Base-by-base conservation (phyloP, 2,888 invertebrate species). In the Limnephilus lunatus region DNA sequence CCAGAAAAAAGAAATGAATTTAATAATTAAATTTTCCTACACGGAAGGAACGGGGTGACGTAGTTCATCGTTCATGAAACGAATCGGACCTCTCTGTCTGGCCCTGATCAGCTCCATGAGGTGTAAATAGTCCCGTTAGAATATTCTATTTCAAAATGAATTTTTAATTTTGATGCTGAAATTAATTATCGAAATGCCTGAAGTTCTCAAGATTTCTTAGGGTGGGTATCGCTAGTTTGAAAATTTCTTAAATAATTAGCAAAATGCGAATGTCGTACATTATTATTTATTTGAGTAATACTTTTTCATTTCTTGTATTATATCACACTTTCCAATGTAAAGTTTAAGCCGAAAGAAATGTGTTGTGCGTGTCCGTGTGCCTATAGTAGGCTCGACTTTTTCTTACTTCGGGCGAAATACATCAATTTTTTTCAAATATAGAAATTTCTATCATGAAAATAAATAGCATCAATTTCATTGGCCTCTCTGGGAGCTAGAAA, bases 21-120 rank as follows among this genome's bases (percentile, higher is more conserved):
- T 93, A 91, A 94, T 94, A 91, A 94, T 94, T 93, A 93, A 94
- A 94, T 93, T 94, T 93, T 87, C 93, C 92, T 89, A 91, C 90
- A 89, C 89, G 89, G 85, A 85, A 85, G 89, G 93, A 91, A 93
- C 91, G 92, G 91, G 93, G 93, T 93, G 91, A 91, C 92, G 90
- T 88, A 90, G 53, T 80, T 82, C 91, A 92, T 88, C 87, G 92
- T 81, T 89, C 92, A 86, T 11, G 19, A 89, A 81, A 68, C 39
- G 32, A 11, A 82, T 88, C 30, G 15, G 31, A 44, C 39, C n/a
- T 91, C 91, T 88, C 86, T 87, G 48, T 91, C 82, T n/a, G 25
- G 32, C 83, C 88, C 31, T 53, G 86, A 91, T 86, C 86, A 81
- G 80, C 85, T 81, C 85, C 87, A 35, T 68, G 80, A 85, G 48